Percentiles rank a stretch among this genome's conserved stretches.
Evolutionary conservation across 2,797 vertebrate species (phyloP).

Genomic region (Meriones psammophilus): DNA sequence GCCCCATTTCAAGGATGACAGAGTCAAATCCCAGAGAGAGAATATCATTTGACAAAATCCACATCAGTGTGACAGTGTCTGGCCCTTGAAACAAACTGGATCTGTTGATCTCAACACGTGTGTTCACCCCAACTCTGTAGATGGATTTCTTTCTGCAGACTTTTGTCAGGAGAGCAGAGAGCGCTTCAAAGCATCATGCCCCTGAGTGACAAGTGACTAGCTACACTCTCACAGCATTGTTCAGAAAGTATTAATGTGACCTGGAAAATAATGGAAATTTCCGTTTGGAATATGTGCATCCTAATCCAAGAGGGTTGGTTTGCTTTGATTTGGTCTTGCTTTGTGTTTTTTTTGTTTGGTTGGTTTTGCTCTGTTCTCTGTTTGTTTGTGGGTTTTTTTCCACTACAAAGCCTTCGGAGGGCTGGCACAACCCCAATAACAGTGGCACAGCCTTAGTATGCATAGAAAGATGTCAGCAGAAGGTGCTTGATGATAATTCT

Average conservation of each 20-base stretch:
- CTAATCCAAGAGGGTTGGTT: neutral
- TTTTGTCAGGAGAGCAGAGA: neutral
- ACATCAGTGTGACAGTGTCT: neutral
- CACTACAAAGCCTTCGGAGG: neutral
- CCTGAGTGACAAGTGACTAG: neutral
- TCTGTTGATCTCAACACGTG: neutral
- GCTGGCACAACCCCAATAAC: neutral
- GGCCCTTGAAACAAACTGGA: neutral
- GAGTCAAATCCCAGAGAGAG: neutral
- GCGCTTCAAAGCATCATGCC: neutral
- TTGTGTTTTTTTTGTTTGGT: neutral
- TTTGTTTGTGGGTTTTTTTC: neutral
- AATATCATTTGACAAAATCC: neutral
- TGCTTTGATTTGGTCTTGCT: neutral
- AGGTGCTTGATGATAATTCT: neutral
- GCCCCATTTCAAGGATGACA: constrained; percentile 25
- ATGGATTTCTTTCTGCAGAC: neutral
- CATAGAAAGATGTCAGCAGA: neutral
- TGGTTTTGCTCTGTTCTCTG: neutral
- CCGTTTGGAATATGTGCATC: neutral
- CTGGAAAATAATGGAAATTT: neutral
- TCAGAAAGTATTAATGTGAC: neutral
- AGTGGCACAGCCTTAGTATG: neutral
- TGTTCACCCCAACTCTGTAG: neutral
- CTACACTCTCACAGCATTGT: neutral